phyloP scores from a whole-genome alignment of 2,888 invertebrate species.

The Hirtodrosophila confusa region DNA sequence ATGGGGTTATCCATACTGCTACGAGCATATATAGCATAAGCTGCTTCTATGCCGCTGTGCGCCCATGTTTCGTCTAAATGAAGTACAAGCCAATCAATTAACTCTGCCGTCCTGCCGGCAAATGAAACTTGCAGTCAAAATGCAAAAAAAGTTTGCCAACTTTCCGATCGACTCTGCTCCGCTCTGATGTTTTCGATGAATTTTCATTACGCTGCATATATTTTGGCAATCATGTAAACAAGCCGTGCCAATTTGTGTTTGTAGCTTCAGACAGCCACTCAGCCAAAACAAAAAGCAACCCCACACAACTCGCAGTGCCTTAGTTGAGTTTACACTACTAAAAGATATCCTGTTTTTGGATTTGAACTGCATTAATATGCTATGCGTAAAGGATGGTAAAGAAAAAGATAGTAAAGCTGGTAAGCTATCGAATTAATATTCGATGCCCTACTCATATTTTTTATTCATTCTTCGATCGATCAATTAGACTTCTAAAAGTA shows the following conservation, averaged over 20 bases:
- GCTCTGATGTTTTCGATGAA: conserved; percentile 57
- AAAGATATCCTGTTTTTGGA: no score
- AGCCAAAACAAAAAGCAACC: conserved; percentile 4
- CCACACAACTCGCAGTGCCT: no score
- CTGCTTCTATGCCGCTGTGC: conserved; percentile 18
- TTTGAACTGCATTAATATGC: no score
- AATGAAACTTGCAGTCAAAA: conserved; percentile 52
- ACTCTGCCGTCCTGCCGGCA: conserved; percentile 47
- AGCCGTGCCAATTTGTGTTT: conserved; percentile 66
- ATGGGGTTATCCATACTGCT: conserved; percentile 11
- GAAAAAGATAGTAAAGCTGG: no score
- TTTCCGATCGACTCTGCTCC: conserved; percentile 43
- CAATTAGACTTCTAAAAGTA: no score
- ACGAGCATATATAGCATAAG: conserved; percentile 5
- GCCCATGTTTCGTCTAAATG: conserved; percentile 62
- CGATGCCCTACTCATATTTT: no score
- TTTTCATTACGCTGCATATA: conserved; percentile 75
- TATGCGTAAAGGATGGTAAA: no score
- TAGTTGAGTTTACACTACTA: no score
- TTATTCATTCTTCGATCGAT: no score
- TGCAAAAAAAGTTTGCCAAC: conserved; percentile 50
- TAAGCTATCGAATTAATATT: no score
- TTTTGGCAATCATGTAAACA: conserved; percentile 70
- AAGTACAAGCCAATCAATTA: conserved; percentile 75
- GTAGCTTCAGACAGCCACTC: conserved; percentile 4